Base-by-base conservation (phyloP, 2,888 invertebrate species). In the Tipula unca region DNA sequence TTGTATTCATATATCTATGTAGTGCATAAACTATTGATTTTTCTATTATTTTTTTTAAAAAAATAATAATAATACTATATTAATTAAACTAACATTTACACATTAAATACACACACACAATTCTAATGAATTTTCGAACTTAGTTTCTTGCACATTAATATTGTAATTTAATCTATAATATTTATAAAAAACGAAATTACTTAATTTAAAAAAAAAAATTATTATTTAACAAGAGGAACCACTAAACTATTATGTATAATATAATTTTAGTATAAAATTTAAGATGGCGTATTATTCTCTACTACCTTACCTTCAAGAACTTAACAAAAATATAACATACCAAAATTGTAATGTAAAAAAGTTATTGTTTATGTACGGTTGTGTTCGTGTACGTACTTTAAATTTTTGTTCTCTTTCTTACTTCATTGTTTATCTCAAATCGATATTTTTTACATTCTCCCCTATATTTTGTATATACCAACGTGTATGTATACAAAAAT, bases 271-370 rank as follows among this genome's bases (percentile, higher is more conserved):
- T n/a, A n/a, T n/a, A n/a, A 69, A 69, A 69, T 25, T 69, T 69
- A 69, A 69, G 69, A 69, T 69, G 69, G 69, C 69, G 69, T 25
- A 69, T 69, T 69, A 25, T 69, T 69, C 25, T 69, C 20, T 69
- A 69, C 69, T 25, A 69, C 69, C 69, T 69, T 69, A 69, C 69
- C 69, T 69, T 69, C 69, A 69, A 69, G 69, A 69, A 69, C 69
- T 69, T 69, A 69, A 69, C 69, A 69, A 69, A 25, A 69, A 25
- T 69, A 69, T 69, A 69, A 69, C 25, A 69, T 69, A 69, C 25
- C 10, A 69, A 69, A 69, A 69, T 69, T 25, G 20, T 25, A 69
- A 69, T 69, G 13, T 25, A 69, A 20, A 69, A 69, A 69, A 0
- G 25, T 25, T 20, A n/a, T 69, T 20, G 69, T 69, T 20, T 69